Evolutionary conservation across 2,888 invertebrate species (phyloP).

Genomic region (Microctonus aethiopoides): DNA sequence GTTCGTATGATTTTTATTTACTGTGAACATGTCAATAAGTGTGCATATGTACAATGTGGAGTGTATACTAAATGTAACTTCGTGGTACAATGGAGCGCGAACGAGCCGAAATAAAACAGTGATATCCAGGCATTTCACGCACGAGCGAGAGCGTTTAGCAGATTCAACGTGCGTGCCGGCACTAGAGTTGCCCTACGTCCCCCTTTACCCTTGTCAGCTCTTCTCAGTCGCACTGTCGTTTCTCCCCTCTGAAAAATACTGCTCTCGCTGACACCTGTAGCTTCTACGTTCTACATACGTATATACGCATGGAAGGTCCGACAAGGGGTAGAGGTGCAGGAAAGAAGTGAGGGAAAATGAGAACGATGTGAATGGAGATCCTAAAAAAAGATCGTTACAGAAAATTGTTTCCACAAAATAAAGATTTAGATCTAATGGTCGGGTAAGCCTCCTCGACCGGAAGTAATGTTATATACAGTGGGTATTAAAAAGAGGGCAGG

Average conservation of each 20-base stretch:
- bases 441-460: conserved; percentile 22
- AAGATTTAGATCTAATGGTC: conserved; percentile 28
- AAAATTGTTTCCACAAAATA: conserved; percentile 27
- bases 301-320: conserved; percentile 39
- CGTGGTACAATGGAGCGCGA: conserved; percentile 48
- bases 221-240: conserved; percentile 44
- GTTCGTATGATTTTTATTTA: neutral
- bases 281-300: conserved; percentile 66
- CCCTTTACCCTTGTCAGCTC: conserved; percentile 41
- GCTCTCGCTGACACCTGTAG: conserved; percentile 67
- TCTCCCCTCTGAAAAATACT: conserved; percentile 65
- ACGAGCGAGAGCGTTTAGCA: conserved; percentile 66
- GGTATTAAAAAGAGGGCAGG: neutral
- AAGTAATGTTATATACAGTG: conserved; percentile 18
- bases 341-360: conserved; percentile 10
- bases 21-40: neutral
- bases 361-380: neutral
- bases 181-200: conserved; percentile 53
- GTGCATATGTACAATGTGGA: conserved; percentile 27
- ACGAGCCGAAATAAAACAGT: conserved; percentile 65
- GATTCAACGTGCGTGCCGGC: conserved; percentile 67
- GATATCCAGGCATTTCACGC: conserved; percentile 68
- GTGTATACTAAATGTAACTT: conserved; percentile 49
- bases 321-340: conserved; percentile 14
- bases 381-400: conserved; percentile 6